Conservation (phyloP, 1,140 invertebrate species). For the Colletes latitarsis region DNA sequence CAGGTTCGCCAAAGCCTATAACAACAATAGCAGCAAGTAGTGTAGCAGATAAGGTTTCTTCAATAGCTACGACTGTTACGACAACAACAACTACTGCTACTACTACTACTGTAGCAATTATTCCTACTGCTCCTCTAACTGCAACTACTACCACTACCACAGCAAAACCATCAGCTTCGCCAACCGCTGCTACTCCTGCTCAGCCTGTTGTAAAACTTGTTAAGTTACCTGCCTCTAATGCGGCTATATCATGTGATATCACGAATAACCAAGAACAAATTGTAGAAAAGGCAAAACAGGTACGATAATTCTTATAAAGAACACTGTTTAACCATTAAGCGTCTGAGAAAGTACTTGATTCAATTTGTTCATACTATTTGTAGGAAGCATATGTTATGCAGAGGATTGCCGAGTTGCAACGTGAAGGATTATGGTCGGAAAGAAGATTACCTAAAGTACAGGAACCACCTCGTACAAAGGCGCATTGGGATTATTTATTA, state of each 20-base stretch:
- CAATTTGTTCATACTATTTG: constrained; percentile 11
- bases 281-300: constrained; percentile 93
- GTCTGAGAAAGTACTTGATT: neutral
- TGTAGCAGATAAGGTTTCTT: constrained; percentile 48
- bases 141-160: constrained; percentile 40
- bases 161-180: constrained; percentile 51
- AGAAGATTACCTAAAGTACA: constrained; percentile 95
- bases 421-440: constrained; percentile 96
- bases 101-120: constrained; percentile 42
- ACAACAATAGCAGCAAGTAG: constrained; percentile 54
- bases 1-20: constrained; percentile 73
- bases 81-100: constrained; percentile 55
- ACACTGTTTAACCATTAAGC: neutral
- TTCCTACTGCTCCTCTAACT: constrained; percentile 67
- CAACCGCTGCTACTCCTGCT: constrained; percentile 68
- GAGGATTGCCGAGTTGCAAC: constrained; percentile 92
- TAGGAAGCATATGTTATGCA: constrained; percentile 96
- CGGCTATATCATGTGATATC: constrained; percentile 73
- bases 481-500: constrained; percentile 99
- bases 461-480: constrained; percentile 93
- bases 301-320: constrained; percentile 54
- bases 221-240: constrained; percentile 72
- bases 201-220: constrained; percentile 82
- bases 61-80: constrained; percentile 36
- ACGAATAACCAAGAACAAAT: constrained; percentile 87